A percentile compares a stretch with the other conserved stretches of the same genome.
Evolutionary conservation across 2,888 invertebrate genomes (phyloP).

Genomic region (Steinernema carpocapsae): DNA sequence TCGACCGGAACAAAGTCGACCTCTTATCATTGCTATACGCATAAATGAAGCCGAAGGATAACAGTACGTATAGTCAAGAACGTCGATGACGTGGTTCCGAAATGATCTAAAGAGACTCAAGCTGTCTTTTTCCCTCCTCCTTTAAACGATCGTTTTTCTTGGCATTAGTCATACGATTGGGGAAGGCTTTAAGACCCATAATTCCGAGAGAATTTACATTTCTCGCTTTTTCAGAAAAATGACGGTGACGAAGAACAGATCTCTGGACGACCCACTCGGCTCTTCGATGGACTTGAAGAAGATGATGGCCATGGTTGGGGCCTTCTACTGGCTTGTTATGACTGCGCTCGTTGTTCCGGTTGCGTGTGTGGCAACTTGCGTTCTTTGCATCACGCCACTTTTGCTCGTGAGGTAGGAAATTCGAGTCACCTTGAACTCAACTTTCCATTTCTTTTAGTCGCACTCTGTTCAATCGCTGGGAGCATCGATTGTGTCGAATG

Average conservation of each 20-base stretch:
- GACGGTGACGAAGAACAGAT: slow-evolving; percentile 3
- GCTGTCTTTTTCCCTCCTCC: too few species aligned
- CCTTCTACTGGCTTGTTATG: slow-evolving; percentile 62
- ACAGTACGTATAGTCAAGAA: too few species aligned
- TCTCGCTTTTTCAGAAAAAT: not conserved
- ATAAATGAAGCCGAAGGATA: too few species aligned
- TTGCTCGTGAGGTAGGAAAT: slow-evolving; percentile 53
- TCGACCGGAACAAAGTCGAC: too few species aligned
- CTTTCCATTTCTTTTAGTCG: slow-evolving; percentile 50
- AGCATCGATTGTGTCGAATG: slow-evolving; percentile 61
- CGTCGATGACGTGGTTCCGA: too few species aligned
- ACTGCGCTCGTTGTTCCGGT: slow-evolving; percentile 62
- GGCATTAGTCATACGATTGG: too few species aligned
- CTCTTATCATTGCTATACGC: too few species aligned
- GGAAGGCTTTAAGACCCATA: too few species aligned
- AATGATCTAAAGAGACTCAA: too few species aligned
- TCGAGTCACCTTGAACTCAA: not conserved
- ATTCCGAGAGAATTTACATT: too few species aligned
- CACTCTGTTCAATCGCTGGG: slow-evolving; percentile 56
- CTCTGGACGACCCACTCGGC: slow-evolving; percentile 11
- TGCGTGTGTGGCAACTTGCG: slow-evolving; percentile 57
- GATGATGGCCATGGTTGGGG: slow-evolving; percentile 52
- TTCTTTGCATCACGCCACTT: slow-evolving; percentile 55
- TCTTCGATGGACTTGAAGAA: slow-evolving; percentile 54
- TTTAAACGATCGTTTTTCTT: too few species aligned